Evolutionary conservation across 1,140 invertebrate species (phyloP).

Genomic region (Copidosoma floridanum): DNA sequence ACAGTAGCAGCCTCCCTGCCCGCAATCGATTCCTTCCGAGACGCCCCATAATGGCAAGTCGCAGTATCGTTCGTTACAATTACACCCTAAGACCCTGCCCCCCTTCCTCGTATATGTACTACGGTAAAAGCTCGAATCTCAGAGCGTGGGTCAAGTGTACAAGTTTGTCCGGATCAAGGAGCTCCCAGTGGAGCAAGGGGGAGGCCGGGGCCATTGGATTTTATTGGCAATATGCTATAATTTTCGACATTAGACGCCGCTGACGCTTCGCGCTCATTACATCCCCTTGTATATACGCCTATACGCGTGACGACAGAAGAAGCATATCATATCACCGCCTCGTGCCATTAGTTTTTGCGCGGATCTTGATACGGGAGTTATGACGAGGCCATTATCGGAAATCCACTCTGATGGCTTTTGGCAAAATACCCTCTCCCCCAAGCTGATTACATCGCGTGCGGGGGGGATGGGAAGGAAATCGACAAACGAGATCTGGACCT

Average conservation of each 20-base stretch:
- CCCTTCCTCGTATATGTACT: not conserved
- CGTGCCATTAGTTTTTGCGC: constrained; percentile 37
- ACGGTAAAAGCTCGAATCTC: no score
- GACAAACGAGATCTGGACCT: not conserved
- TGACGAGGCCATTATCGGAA: constrained; percentile 42
- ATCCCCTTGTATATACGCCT: no score
- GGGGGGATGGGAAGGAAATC: not conserved
- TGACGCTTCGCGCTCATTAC: constrained; percentile 57
- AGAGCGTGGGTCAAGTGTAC: no score
- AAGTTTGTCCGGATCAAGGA: not conserved
- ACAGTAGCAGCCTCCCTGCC: not conserved
- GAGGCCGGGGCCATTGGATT: constrained; percentile 43
- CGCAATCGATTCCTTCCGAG: constrained; percentile 41
- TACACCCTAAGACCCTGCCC: constrained; percentile 42
- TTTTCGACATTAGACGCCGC: constrained; percentile 57
- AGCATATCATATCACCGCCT: not conserved
- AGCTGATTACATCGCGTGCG: no score
- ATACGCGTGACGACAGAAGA: not conserved
- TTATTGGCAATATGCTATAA: constrained; percentile 60
- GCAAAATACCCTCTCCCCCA: no score
- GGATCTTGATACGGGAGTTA: constrained; percentile 55
- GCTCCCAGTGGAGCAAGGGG: constrained; percentile 14
- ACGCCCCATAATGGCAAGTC: constrained; percentile 40
- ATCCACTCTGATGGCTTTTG: no score
- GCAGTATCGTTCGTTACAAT: constrained; percentile 50